Base-by-base conservation (phyloP, 2,888 invertebrate species). In the Chloroclysta siterata region DNA sequence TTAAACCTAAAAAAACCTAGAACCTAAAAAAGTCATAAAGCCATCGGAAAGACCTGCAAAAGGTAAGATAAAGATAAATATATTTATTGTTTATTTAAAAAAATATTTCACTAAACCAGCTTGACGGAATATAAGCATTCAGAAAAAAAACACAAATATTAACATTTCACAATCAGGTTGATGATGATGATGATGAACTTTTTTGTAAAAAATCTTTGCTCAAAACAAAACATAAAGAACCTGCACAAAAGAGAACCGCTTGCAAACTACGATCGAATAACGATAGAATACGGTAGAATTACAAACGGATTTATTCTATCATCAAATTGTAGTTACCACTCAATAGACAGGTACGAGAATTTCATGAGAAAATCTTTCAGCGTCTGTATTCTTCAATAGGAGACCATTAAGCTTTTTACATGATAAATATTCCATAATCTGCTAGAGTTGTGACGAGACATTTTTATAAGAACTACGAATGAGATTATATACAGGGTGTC, bases 371-470 rank as follows among this genome's bases (percentile, higher is more conserved):
- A 57, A 57, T 56, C 53, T 33, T 39, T 28, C 39, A 53, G 44
- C 62, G 57, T 63, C 59, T 53, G 47, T 60, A 47, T 39, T 39
- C 53, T 53, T 57, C 47, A 63, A 57, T 57, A 36, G 56, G 17
- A 15, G 57, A 57, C 53, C 57, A 57, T 63, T 63, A 63, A 57
- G 62, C 53, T 53, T 63, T 63, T 63, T 63, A 57, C 53, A 57
- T 63, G 57, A 53, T 48, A 63, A 63, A 57, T 56, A 36, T 63
- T 63, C 57, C 29, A 53, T 54, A 13, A 1, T 13, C 5, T 11
- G 22, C 17, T 47, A 47, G 47, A 47, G 47, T 47, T 17, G 47
- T 3, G 11, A 11, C 15, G 4, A 47, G 22, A 10, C 11, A 39
- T 11, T 39, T 39, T 39, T 39, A 8, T 8, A 33, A 8, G 8